Evolutionary conservation across 2,888 invertebrate genomes (phyloP).

Genomic region (Tetrapedia diversipes): DNA sequence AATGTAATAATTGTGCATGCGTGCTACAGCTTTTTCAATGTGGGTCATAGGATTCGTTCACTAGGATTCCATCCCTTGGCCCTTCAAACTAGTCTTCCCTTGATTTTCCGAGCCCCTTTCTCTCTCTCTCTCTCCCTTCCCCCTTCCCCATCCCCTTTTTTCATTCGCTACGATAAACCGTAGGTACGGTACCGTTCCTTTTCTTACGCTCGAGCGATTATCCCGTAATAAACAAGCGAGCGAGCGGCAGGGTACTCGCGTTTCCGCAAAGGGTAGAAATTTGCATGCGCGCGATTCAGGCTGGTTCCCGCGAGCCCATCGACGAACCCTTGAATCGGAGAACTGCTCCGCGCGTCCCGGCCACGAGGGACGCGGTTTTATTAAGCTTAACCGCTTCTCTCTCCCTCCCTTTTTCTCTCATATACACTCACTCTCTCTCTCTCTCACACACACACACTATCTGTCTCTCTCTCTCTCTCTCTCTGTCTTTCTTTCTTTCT

Average conservation of each 20-base stretch:
- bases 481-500: no score
- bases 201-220: not conserved
- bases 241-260: not conserved
- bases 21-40: no score
- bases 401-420: no score
- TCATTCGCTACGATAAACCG: not conserved
- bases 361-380: conserved; percentile 54
- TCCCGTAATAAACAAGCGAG: conserved; percentile 1
- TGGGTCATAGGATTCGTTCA: no score
- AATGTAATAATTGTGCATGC: no score
- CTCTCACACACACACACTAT: no score
- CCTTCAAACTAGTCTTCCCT: no score
- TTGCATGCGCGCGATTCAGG: conserved; percentile 7
- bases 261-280: conserved; percentile 26
- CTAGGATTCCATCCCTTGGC: no score
- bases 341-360: conserved; percentile 12
- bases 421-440: no score
- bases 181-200: not conserved
- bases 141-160: not conserved
- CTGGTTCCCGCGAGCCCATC: conserved; percentile 24
- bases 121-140: not conserved
- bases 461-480: no score
- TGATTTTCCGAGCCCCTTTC: no score
- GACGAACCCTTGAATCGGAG: conserved; percentile 37
- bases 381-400: conserved; percentile 29